phyloP scores from a whole-genome alignment of 2,888 invertebrate species.

The Calephelis perditalis region DNA sequence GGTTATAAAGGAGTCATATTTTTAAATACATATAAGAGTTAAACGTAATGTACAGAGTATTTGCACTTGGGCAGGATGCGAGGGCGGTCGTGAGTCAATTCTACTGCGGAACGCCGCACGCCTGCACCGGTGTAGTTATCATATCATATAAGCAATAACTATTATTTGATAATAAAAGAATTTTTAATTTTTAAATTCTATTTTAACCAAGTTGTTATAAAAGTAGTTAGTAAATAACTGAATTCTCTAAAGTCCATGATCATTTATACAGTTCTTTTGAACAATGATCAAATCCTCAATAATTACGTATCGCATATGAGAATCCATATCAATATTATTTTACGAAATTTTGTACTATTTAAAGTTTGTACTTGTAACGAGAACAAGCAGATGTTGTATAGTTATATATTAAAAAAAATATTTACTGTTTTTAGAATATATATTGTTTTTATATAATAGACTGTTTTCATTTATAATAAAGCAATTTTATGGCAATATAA shows the following conservation, averaged over 20 bases:
- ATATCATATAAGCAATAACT: slow-evolving; percentile 78
- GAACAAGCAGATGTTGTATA: slow-evolving; percentile 25
- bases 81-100: slow-evolving; percentile 24
- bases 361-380: slow-evolving; percentile 29
- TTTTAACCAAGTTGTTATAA: slow-evolving; percentile 75
- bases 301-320: slow-evolving; percentile 58
- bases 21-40: slow-evolving; percentile 75
- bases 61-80: slow-evolving; percentile 11
- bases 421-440: slow-evolving; percentile 9
- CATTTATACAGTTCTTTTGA: slow-evolving; percentile 74
- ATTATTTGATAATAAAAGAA: slow-evolving; percentile 69
- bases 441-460: slow-evolving; percentile 12
- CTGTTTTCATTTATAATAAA: slow-evolving; percentile 11
- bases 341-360: slow-evolving; percentile 35
- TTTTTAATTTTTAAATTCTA: slow-evolving; percentile 70
- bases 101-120: slow-evolving; percentile 32
- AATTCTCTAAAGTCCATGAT: slow-evolving; percentile 71
- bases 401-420: slow-evolving; percentile 4
- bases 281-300: slow-evolving; percentile 56
- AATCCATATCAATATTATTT: slow-evolving; percentile 64
- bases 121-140: slow-evolving; percentile 58
- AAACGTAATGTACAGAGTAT: slow-evolving; percentile 60
- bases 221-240: slow-evolving; percentile 73
- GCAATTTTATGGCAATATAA: slow-evolving; percentile 6
- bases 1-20: slow-evolving; percentile 78